Evolutionary conservation across 2,888 invertebrate genomes (phyloP).

Genomic region (Eurois occulta): DNA sequence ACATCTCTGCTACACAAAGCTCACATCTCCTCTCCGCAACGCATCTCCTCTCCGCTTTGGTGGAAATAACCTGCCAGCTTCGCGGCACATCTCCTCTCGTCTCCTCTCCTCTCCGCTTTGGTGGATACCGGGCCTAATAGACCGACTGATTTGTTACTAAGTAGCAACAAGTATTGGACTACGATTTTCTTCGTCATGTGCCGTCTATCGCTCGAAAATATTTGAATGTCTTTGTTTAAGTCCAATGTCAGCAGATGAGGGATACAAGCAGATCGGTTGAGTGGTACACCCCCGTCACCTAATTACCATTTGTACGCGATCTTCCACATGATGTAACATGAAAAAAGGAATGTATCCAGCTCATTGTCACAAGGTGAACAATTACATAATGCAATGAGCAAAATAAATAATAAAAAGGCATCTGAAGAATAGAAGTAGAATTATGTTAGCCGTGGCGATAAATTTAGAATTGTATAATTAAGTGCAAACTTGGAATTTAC

Average conservation of each 20-base stretch:
- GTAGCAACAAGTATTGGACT: too few relatives aligned
- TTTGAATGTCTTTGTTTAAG: slow-evolving; percentile 40
- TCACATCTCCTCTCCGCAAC: too few relatives aligned
- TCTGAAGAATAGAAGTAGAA: slow-evolving; percentile 1
- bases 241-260: slow-evolving; percentile 47
- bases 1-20: too few relatives aligned
- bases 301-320: slow-evolving; percentile 34
- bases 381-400: slow-evolving; percentile 15
- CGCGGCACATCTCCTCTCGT: too few relatives aligned
- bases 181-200: too few relatives aligned
- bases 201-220: not conserved
- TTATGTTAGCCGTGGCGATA: not conserved
- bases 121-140: too few relatives aligned
- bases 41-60: too few relatives aligned
- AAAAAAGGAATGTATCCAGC: slow-evolving; percentile 20
- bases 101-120: too few relatives aligned
- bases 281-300: slow-evolving; percentile 11
- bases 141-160: too few relatives aligned
- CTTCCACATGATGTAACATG: not conserved
- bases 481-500: slow-evolving; percentile 13
- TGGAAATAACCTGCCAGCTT: too few relatives aligned
- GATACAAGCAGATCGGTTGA: not conserved
- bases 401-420: slow-evolving; percentile 16
- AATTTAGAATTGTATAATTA: slow-evolving; percentile 22
- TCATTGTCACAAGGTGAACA: slow-evolving; percentile 32